These are phyloP conservation scores for Nyctereutes procyonoides DNA, from an alignment of 2,113 vertebrate genomes.

Conservation along the genomic window DNA sequence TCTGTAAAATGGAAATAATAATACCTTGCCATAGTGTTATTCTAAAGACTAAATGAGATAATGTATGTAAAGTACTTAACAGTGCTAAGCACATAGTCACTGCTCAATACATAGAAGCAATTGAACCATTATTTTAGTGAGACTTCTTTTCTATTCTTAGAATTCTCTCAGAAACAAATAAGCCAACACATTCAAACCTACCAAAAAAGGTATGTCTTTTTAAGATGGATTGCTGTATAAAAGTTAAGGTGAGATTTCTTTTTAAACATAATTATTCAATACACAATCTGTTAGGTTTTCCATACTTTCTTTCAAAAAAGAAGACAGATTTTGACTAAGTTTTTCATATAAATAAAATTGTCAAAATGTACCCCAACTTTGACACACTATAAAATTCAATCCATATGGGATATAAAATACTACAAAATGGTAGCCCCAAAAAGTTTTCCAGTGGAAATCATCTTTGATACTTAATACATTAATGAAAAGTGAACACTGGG, in stretches of 20 bases:
- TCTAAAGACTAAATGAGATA: neutral
- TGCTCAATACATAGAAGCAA: neutral
- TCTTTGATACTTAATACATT: neutral
- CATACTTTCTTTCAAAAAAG: slow-evolving; percentile 22
- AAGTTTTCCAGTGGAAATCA: neutral
- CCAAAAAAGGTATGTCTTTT: neutral
- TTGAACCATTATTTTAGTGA: neutral
- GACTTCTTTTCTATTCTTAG: neutral
- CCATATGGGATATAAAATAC: neutral
- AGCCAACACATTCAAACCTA: neutral
- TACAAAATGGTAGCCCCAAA: neutral
- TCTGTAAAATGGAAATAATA: neutral
- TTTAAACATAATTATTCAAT: neutral
- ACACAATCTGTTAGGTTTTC: neutral
- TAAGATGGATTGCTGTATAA: neutral
- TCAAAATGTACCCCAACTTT: neutral
- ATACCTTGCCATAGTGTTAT: neutral
- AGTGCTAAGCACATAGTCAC: neutral
- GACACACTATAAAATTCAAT: neutral
- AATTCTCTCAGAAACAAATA: slow-evolving; percentile 34
- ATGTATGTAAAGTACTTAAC: neutral
- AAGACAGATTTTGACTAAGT: neutral
- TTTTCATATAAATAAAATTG: slow-evolving; percentile 12
- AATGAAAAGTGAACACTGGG: neutral
- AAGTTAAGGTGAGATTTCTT: neutral